Evolutionary conservation across 2,888 invertebrate genomes (phyloP), one percentile per base, ranked within the genome.

Genomic region (Nineta flava): DNA sequence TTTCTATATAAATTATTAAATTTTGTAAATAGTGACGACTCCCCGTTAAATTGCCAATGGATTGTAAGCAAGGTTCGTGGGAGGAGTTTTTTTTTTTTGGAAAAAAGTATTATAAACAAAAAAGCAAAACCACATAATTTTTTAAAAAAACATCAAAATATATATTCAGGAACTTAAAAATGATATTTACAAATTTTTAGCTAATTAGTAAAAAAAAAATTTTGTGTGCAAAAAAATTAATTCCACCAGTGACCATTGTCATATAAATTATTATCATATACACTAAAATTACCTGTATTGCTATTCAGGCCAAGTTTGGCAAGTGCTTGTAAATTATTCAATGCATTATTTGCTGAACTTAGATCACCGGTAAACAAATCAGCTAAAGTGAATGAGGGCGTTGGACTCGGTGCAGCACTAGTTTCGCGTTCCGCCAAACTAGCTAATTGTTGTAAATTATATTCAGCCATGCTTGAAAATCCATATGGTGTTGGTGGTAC

Each of bases 281-380:
- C 34, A 47, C 45, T 44, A 49, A 51, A 55, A 59, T 71, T 64
- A 81, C 81, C 81, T 60, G 78, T 74, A 34, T 44, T 49, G 59
- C 66, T 70, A 55, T 76, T 78, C 47, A 81, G 66, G 60, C 90
- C 90, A 50, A 92, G 74, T 67, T 92, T 92, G 52, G 90, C 90
- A 52, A 93, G 76, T 26, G 88, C 90, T 62, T 92, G 88, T 55
- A 93, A 72, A 69, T 92, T 93, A 66, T 87, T 87, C 58, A 87
- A 81, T 10, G 90, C 87, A 59, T 85, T 82, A 57, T 80, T 79
- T 55, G 73, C 72, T 1, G 77, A 76, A 57, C 72, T 77, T 4
- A 78, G 65, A 60, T 83, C 83, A 15, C 84, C 85, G 52, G 80
- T 77, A 50, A 88, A 74, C 50, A 88, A 70, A 63, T 90, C 87